Evolutionary conservation across 2,888 invertebrate genomes (phyloP).

Genomic region (Lomographa bimaculata): DNA sequence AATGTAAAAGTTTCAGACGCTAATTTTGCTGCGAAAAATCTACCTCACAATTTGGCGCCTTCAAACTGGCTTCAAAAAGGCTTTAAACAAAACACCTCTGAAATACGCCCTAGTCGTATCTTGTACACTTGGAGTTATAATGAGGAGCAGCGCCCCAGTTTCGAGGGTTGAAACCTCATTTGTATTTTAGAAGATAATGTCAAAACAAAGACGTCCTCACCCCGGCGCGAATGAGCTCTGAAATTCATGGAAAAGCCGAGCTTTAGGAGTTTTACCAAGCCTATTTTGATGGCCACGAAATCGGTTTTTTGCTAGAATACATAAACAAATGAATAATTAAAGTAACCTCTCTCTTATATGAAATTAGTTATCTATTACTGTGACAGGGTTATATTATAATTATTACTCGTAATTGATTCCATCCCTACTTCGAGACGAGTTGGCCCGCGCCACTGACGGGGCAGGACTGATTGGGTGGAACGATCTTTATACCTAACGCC

Average conservation of each 20-base stretch:
- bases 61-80: constrained; percentile 19
- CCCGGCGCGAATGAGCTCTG: constrained; percentile 8
- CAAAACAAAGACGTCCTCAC: constrained; percentile 30
- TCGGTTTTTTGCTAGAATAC: too few species aligned
- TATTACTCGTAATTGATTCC: too few species aligned
- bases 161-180: constrained; percentile 30
- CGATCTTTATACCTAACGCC: too few species aligned
- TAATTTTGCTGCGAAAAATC: constrained; percentile 20
- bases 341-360: too few species aligned
- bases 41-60: constrained; percentile 8
- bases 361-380: too few species aligned
- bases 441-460: too few species aligned
- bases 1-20: constrained; percentile 13
- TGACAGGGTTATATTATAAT: too few species aligned
- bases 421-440: too few species aligned
- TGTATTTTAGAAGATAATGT: constrained; percentile 34
- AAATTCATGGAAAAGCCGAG: constrained; percentile 17
- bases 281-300: neutral
- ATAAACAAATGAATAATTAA: too few species aligned
- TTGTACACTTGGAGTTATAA: constrained; percentile 25
- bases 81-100: constrained; percentile 21
- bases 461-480: too few species aligned
- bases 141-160: constrained; percentile 28
- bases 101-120: constrained; percentile 17
- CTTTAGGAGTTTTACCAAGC: constrained; percentile 13